These are phyloP conservation scores for Loriculus beryllinus DNA, from an alignment of 2,797 vertebrate species.

Conservation along the genomic window DNA sequence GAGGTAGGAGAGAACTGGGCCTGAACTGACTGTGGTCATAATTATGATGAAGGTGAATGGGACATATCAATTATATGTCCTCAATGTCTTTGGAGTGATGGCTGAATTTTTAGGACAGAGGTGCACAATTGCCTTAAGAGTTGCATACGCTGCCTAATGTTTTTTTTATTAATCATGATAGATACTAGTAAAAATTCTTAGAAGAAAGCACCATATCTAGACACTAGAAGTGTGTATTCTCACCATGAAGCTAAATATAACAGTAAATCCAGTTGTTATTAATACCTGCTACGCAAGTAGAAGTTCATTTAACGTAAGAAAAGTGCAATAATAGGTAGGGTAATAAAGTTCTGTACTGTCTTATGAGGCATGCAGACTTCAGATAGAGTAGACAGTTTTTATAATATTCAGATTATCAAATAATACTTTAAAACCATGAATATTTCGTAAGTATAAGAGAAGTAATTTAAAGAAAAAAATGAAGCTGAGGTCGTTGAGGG, in stretches of 20 bases:
- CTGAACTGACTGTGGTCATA: neutral
- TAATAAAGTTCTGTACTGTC: neutral
- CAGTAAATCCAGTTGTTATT: neutral
- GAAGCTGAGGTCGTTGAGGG: neutral
- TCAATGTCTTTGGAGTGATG: neutral
- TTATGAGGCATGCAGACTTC: neutral
- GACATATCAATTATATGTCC: neutral
- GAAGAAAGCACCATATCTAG: neutral
- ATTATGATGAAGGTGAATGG: neutral
- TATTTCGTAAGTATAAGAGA: neutral
- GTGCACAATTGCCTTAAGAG: neutral
- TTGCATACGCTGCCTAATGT: neutral
- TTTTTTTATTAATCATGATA: neutral
- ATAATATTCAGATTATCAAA: neutral
- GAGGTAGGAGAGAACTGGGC: neutral
- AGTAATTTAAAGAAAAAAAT: neutral
- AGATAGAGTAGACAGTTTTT: neutral
- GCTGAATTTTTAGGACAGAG: neutral
- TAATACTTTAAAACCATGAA: neutral
- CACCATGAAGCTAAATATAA: neutral
- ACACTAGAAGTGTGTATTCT: neutral
- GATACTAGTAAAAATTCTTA: neutral
- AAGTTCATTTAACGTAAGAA: constrained; percentile 1
- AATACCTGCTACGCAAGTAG: neutral
- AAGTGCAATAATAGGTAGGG: neutral